Evolutionary conservation across 2,888 invertebrate genomes (phyloP).

Genomic region (Tenthredo amoena): DNA sequence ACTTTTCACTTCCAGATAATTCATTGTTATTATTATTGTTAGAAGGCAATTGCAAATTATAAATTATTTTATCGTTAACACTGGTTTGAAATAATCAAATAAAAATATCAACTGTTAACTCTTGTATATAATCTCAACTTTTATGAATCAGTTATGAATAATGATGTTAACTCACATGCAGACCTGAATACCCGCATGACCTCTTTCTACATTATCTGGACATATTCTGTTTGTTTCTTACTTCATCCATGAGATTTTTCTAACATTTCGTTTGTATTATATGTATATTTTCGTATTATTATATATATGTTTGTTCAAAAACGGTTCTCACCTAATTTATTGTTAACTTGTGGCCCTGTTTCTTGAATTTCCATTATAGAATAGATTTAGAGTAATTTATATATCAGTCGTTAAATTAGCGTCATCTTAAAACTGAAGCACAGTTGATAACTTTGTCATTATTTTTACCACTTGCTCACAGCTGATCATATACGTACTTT

Average conservation of each 20-base stretch:
- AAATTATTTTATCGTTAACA: neutral
- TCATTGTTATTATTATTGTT: neutral
- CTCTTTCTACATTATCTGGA: neutral
- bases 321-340: neutral
- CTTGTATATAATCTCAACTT: neutral
- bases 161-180: neutral
- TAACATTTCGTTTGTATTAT: neutral
- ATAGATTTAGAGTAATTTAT: neutral
- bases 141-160: neutral
- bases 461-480: constrained; percentile 40
- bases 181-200: neutral
- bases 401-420: constrained; percentile 14
- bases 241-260: neutral
- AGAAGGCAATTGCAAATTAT: neutral
- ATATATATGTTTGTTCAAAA: neutral
- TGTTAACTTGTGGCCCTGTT: neutral
- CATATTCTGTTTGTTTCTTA: neutral
- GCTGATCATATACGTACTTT: constrained; percentile 27
- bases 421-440: constrained; percentile 28
- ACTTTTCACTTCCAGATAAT: neutral
- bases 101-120: neutral
- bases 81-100: neutral
- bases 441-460: constrained; percentile 33
- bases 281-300: neutral
- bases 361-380: neutral